Percentiles rank a stretch among this genome's conserved stretches.
Conservation (phyloP, 2,888 invertebrate genomes). For the Macrosiphum euphorbiae region DNA sequence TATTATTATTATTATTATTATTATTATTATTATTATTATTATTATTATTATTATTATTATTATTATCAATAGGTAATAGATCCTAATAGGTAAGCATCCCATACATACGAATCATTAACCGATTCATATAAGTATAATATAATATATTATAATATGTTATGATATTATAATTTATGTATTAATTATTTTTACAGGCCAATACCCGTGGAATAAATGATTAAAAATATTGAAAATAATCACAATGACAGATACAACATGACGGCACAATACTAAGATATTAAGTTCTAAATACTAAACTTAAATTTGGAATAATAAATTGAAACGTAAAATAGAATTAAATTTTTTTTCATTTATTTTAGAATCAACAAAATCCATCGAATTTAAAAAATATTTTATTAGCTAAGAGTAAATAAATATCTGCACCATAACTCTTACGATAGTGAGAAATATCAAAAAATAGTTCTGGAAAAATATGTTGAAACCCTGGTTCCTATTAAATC, state of each 20-base stretch:
- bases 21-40: neutral
- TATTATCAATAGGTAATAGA: neutral
- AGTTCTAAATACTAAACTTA: neutral
- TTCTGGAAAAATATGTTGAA: neutral
- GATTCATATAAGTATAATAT: neutral
- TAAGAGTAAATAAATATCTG: neutral
- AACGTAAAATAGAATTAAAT: neutral
- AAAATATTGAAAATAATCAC: neutral
- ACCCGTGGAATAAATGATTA: neutral
- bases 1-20: neutral
- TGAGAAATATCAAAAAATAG: neutral
- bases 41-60: neutral
- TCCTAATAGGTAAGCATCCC: neutral
- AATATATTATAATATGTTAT: neutral
- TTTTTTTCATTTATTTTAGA: neutral
- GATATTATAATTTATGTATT: neutral
- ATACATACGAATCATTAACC: neutral
- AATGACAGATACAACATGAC: neutral
- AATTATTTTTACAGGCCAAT: neutral
- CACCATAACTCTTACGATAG: neutral
- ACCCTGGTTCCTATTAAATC: neutral
- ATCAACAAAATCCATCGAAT: neutral
- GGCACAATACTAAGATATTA: neutral
- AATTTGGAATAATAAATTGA: neutral
- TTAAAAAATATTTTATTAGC: neutral